Conservation (phyloP, 92 coral and sea anemone genomes). For the Heliopora coerulea region DNA sequence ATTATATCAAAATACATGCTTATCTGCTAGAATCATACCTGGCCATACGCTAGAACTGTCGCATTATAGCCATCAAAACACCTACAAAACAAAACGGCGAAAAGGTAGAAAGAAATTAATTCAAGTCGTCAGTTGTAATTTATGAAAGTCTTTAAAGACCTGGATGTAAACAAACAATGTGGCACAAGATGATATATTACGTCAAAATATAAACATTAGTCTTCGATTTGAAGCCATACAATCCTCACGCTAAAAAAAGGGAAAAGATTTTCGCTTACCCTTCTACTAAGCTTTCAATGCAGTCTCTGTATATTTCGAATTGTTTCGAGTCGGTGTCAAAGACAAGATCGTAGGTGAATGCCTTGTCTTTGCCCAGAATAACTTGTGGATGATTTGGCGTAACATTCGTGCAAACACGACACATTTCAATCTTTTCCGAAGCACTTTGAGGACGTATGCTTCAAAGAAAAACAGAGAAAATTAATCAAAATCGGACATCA, state of each 20-base stretch:
- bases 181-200: no score
- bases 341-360: conserved; percentile 92
- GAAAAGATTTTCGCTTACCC: conserved; percentile 66
- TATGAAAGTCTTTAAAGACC: conserved; percentile 1
- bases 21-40: conserved; percentile 76
- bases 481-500: no score
- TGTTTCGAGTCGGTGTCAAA: conserved; percentile 76
- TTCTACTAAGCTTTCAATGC: conserved; percentile 78
- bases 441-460: conserved; percentile 99
- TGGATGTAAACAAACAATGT: conserved; percentile 29
- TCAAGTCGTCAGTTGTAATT: neutral
- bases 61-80: conserved; percentile 98
- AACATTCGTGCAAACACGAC: conserved; percentile 85
- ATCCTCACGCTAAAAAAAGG: neutral
- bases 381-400: conserved; percentile 96
- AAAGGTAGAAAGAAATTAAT: no score
- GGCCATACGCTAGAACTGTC: conserved; percentile 97
- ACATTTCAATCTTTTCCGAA: conserved; percentile 95
- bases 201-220: no score
- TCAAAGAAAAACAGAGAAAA: conserved; percentile 16
- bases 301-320: conserved; percentile 73
- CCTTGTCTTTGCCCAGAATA: conserved; percentile 96
- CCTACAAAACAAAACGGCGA: conserved; percentile 41
- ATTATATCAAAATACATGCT: no score
- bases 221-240: no score